Conservation (phyloP, 2,888 invertebrate genomes). For the Oligia strigilis region DNA sequence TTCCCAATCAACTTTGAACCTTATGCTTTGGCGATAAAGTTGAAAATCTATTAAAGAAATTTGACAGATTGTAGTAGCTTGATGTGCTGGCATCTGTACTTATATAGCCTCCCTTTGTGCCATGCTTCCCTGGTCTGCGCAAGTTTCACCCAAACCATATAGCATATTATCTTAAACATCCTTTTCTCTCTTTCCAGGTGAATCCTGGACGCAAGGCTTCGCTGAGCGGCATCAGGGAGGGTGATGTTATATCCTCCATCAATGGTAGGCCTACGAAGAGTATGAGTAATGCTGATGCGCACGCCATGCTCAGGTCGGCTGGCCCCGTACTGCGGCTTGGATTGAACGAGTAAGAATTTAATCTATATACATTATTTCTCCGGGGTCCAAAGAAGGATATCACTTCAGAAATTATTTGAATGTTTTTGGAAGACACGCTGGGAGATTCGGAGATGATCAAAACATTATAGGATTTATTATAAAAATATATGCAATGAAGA, state of each 20-base stretch:
- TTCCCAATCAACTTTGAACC: too few relatives aligned
- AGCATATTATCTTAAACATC: background rate
- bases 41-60: too few relatives aligned
- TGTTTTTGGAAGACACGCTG: background rate
- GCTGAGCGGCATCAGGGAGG: slow-evolving; percentile 94
- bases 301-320: slow-evolving; percentile 93
- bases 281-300: slow-evolving; percentile 93
- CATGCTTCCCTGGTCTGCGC: background rate
- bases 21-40: too few relatives aligned
- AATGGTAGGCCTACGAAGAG: slow-evolving; percentile 93
- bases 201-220: slow-evolving; percentile 97
- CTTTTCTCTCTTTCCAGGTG: slow-evolving; percentile 91
- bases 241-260: slow-evolving; percentile 95
- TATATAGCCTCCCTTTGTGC: background rate
- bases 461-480: background rate
- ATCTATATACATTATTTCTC: background rate
- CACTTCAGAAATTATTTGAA: background rate
- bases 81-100: too few relatives aligned
- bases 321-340: slow-evolving; percentile 92
- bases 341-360: slow-evolving; percentile 92
- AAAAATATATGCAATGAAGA: background rate
- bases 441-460: background rate
- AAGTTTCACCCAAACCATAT: background rate
- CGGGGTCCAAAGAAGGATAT: too few relatives aligned
- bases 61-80: too few relatives aligned